Evolutionary conservation across 2,797 vertebrate species (phyloP), one percentile per base, ranked within the genome.

Genomic region (Pipistrellus nathusii): DNA sequence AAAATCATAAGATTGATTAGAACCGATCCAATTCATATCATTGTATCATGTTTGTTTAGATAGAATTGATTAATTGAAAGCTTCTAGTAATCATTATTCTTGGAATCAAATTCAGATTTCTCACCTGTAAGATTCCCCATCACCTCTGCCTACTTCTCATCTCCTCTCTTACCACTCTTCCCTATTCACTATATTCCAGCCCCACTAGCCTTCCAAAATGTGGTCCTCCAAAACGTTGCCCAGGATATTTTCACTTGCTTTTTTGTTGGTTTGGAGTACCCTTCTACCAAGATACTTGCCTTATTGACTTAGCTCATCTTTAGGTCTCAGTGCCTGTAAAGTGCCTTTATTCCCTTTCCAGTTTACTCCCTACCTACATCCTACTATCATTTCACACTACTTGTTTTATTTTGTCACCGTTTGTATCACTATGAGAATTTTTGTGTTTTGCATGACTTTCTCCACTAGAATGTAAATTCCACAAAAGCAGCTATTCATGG

Each of bases 1-100:
- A 83, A 93, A 94, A 87, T 84, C 30, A 80, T 55, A 82, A 93
- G n/a, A 64, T 44, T 92, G 93, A 86, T 30, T 94, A 83, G 30
- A 84, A 35, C 20, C 91, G 7, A 25, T 89, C 23, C 66, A 76
- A 80, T 80, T 91, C 2, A 48, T 80, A 75, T 78, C 75, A 80
- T 59, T 78, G 13, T 75, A 27, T 32, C 51, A 17, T 68, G 14
- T 93, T 68, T 94, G 41, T 82, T 90, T 88, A 94, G 55, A 83
- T 86, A 46, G 1, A 69, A 6, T 59, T 77, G 32, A 84, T 90
- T 75, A 84, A 90, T 73, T 46, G 44, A 84, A 87, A 78, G 3
- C 32, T 93, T 57, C n/a, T 48, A 46, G 51, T 75, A 81, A 14
- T 68, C 68, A 30, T 81, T 88, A 59, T 48, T 23, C 23, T 88